phyloP scores from a whole-genome alignment of 2,888 invertebrate species.

The Toxonevra muliebris region DNA sequence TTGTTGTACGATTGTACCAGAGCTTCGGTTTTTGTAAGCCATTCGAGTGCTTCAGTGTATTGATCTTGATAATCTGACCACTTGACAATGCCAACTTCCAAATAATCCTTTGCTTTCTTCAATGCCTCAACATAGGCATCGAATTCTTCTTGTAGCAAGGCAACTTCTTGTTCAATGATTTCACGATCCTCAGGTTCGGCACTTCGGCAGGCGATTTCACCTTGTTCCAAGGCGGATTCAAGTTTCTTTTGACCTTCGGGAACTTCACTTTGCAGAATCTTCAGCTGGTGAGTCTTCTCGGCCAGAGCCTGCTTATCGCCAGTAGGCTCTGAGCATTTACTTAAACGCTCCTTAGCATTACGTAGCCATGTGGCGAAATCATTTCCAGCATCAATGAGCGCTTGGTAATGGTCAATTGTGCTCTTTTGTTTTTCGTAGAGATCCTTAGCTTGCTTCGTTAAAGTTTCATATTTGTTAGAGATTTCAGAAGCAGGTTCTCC shows the following conservation, averaged over 20 bases:
- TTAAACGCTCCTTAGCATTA: constrained; percentile 86
- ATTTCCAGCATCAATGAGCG: constrained; percentile 89
- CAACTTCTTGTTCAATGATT: constrained; percentile 92
- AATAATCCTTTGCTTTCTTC: constrained; percentile 79
- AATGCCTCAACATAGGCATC: constrained; percentile 84
- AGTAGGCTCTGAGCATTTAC: constrained; percentile 91
- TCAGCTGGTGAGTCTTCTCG: constrained; percentile 85
- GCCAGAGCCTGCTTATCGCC: constrained; percentile 90
- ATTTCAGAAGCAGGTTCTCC: constrained; percentile 92
- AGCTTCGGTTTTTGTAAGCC: constrained; percentile 88
- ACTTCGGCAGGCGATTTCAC: constrained; percentile 84
- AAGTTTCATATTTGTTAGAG: constrained; percentile 86
- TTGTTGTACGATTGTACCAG: constrained; percentile 91
- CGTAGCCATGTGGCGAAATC: constrained; percentile 94
- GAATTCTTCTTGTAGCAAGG: constrained; percentile 88
- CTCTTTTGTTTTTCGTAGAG: constrained; percentile 88
- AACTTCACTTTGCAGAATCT: constrained; percentile 83
- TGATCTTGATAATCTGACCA: constrained; percentile 96
- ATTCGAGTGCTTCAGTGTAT: constrained; percentile 87
- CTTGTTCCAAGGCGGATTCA: constrained; percentile 83
- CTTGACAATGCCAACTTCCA: constrained; percentile 89
- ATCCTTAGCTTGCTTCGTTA: constrained; percentile 90
- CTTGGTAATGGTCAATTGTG: constrained; percentile 90
- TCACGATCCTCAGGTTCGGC: constrained; percentile 88
- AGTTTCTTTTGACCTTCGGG: constrained; percentile 85